These are phyloP conservation scores for Lutjanus campechanus DNA, from an alignment of 2,797 vertebrate species.

Conservation along the genomic window DNA sequence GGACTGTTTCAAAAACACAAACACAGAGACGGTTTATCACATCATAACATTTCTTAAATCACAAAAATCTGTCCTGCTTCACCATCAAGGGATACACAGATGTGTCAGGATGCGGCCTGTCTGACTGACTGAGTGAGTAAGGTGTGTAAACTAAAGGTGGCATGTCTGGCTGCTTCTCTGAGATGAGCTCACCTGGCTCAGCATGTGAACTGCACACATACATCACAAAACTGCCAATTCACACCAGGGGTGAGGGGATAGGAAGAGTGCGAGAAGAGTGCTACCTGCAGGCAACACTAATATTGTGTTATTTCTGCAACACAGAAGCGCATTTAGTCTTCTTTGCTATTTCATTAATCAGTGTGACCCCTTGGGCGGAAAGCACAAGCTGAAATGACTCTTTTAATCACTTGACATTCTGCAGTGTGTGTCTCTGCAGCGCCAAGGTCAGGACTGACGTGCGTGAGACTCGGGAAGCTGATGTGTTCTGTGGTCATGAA, in stretches of 20 bases:
- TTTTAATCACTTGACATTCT: not conserved
- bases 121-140: not conserved
- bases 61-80: conserved; percentile 17
- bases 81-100: conserved; percentile 3
- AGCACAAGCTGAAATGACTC: not conserved
- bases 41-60: conserved; percentile 23
- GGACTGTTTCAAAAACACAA: not conserved
- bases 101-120: conserved; percentile 5
- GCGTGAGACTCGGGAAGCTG: not conserved
- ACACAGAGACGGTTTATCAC: conserved; percentile 5
- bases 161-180: conserved; percentile 37
- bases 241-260: conserved; percentile 8
- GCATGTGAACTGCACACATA: conserved; percentile 23
- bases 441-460: not conserved
- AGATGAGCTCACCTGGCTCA: conserved; percentile 63
- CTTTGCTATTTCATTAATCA: not conserved
- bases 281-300: conserved; percentile 21
- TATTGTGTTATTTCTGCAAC: not conserved
- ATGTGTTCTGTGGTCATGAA: not conserved
- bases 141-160: conserved; percentile 38
- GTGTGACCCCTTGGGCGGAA: not conserved
- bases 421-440: not conserved
- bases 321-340: not conserved
- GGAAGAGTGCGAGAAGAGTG: not conserved
- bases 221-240: conserved; percentile 40